Evolutionary conservation across 2,888 invertebrate genomes (phyloP), one percentile per base, ranked within the genome.

Genomic region (Drosophila leonis): DNA sequence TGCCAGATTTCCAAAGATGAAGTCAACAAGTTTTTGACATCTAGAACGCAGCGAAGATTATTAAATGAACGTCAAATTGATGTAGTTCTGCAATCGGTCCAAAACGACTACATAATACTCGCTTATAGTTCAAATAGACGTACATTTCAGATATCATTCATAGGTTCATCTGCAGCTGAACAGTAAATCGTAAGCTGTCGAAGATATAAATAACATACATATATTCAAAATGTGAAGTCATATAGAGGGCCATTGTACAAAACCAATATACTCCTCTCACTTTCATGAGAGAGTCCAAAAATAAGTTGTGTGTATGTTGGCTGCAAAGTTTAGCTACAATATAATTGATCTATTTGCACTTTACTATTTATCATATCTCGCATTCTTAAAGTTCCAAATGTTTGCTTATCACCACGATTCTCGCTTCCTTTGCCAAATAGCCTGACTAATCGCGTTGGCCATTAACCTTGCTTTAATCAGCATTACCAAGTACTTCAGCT

Each of bases 381-480:
- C 20, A 67, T 59, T 49, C 20, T 42, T 44, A 12, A 18, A 42
- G 27, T 70, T 49, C 29, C 15, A n/a, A 54, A 42, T 27, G 24
- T 20, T 61, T n/a, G 29, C 12, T 62, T 55, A 70, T 70, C 72
- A 42, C 27, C 72, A 42, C 27, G 37, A 33, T 71, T 20, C 48
- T 33, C n/a, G 18, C n/a, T 51, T 37, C 37, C 44, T 31, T 24
- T 29, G 31, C 15, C 35, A 57, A 56, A 20, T 31, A 31, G 31
- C 6, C 39, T 27, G n/a, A 41, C 35, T 59, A 52, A 69, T 59
- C 51, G 27, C 46, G 8, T 27, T 29, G 54, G 18, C 42, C 13
- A 35, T 46, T 39, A 35, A 48, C 46, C 44, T 48, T 41, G 18
- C 20, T 33, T 33, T 74, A 46, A 67, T 74, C 59, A 73, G 35